Evolutionary conservation across 2,888 invertebrate genomes (phyloP).

Genomic region (Scrobipalpa costella): DNA sequence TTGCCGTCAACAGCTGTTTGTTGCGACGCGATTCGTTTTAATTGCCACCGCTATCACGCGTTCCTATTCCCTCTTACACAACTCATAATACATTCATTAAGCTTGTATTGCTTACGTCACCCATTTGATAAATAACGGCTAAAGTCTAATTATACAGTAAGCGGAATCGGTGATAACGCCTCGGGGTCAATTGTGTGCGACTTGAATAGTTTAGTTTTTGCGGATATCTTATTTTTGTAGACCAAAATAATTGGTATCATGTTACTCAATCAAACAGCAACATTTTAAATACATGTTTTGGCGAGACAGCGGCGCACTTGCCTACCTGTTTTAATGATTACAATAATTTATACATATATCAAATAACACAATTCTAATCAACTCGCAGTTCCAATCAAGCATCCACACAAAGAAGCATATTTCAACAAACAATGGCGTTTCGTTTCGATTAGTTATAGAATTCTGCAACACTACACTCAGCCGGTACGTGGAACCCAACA

Average conservation of each 20-base stretch:
- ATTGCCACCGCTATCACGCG: slow-evolving; percentile 40
- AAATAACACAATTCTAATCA: slow-evolving; percentile 26
- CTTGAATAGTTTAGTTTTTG: not conserved
- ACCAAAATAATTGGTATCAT: not conserved
- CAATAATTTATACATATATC: not conserved
- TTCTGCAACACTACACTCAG: slow-evolving; percentile 69
- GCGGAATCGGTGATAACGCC: not conserved
- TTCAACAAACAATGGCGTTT: slow-evolving; percentile 62
- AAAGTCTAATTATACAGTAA: slow-evolving; percentile 9
- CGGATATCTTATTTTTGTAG: not conserved
- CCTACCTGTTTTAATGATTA: not conserved
- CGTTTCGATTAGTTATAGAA: slow-evolving; percentile 71
- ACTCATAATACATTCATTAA: slow-evolving; percentile 27
- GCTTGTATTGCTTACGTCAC: slow-evolving; percentile 34
- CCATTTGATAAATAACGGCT: slow-evolving; percentile 18
- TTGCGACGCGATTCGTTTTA: slow-evolving; percentile 63
- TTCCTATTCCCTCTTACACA: slow-evolving; percentile 28
- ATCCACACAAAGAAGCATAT: slow-evolving; percentile 43
- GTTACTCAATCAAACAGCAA: not conserved
- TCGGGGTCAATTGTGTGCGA: not conserved
- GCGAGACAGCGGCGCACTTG: not conserved
- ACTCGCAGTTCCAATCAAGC: slow-evolving; percentile 25
- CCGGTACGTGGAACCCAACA: slow-evolving; percentile 76
- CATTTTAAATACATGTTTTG: too few species aligned
- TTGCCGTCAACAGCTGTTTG: slow-evolving; percentile 55